These are phyloP conservation scores for Dryocosmus kuriphilus DNA, from an alignment of 2,888 invertebrate species.

Conservation along the genomic window DNA sequence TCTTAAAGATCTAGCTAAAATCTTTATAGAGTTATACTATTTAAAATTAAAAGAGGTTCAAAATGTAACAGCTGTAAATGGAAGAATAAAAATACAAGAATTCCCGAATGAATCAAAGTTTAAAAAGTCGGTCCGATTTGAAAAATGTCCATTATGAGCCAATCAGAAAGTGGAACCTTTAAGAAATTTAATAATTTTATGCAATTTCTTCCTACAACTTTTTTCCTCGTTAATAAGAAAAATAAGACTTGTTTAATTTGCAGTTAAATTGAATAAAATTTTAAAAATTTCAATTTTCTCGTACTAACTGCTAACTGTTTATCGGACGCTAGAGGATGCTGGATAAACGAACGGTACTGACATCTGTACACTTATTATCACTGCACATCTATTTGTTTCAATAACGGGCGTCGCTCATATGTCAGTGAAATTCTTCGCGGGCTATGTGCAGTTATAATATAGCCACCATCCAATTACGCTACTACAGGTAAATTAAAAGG, in stretches of 20 bases:
- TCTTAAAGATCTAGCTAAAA: too few relatives aligned
- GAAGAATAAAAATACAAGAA: too few relatives aligned
- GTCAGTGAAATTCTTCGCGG: background rate
- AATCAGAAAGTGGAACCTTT: too few relatives aligned
- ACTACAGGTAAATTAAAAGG: background rate
- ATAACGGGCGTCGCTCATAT: background rate
- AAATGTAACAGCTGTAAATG: too few relatives aligned
- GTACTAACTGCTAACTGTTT: background rate
- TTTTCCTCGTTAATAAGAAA: background rate
- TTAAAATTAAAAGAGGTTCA: too few relatives aligned
- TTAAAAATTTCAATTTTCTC: background rate
- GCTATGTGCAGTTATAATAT: background rate
- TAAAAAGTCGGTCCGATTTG: too few relatives aligned
- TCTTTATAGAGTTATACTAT: too few relatives aligned
- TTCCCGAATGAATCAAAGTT: too few relatives aligned
- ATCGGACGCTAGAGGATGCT: background rate
- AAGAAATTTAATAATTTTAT: too few relatives aligned
- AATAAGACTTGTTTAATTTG: background rate
- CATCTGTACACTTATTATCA: background rate
- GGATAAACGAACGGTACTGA: background rate
- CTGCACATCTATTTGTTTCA: constrained; percentile 1
- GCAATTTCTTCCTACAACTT: background rate
- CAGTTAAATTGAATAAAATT: background rate
- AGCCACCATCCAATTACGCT: background rate
- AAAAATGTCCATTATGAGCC: too few relatives aligned